Conservation (phyloP, 2,888 invertebrate genomes). For the Calliscelio sp. region DNA sequence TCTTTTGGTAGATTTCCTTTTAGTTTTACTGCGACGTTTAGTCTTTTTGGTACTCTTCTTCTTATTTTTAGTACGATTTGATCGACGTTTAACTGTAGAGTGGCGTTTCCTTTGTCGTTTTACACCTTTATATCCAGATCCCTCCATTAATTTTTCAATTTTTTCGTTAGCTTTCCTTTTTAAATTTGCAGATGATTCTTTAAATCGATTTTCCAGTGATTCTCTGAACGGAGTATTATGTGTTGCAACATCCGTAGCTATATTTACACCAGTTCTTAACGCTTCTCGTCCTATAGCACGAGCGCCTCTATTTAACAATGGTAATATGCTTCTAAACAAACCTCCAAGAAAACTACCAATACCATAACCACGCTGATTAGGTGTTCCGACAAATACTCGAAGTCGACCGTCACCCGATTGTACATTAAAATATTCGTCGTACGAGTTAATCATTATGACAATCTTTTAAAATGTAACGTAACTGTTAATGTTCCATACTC, state of each 20-base stretch:
- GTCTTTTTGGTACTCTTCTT: background rate
- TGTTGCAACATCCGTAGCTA: background rate
- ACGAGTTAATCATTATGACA: background rate
- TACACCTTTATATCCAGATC: slow-evolving; percentile 25
- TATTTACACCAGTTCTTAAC: background rate
- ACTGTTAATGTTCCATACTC: slow-evolving; percentile 45
- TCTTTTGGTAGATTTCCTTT: background rate
- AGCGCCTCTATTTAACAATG: slow-evolving; percentile 6
- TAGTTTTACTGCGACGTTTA: background rate
- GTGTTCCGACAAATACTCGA: background rate
- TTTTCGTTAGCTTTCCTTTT: slow-evolving; percentile 25
- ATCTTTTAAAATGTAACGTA: slow-evolving; percentile 35
- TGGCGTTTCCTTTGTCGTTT: background rate
- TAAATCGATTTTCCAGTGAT: background rate
- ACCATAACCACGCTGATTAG: slow-evolving; percentile 16
- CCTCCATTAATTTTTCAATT: slow-evolving; percentile 18
- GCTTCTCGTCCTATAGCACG: slow-evolving; percentile 12
- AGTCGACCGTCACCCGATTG: background rate
- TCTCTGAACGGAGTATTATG: background rate
- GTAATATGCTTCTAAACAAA: slow-evolving; percentile 28
- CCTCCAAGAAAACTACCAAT: slow-evolving; percentile 30
- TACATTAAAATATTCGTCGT: background rate
- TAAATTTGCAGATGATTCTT: background rate
- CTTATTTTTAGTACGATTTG: too few relatives aligned
- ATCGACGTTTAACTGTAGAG: background rate